These are phyloP conservation scores for Andrena cerasifolii DNA, from an alignment of 1,140 invertebrate species.

Conservation along the genomic window DNA sequence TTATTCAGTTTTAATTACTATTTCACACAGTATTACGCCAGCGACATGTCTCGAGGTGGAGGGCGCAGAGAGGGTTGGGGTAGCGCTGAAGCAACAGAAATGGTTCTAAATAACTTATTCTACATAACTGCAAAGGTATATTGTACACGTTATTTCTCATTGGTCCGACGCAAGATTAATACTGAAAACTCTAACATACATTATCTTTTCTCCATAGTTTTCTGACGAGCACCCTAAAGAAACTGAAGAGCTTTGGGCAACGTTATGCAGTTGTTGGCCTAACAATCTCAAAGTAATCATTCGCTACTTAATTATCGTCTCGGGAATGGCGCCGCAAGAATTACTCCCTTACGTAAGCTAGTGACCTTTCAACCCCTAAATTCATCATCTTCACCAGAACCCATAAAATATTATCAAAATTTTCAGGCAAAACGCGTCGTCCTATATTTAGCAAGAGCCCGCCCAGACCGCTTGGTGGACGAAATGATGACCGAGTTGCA, in stretches of 20 bases:
- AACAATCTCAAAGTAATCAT: constrained; percentile 99
- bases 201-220: constrained; percentile 85
- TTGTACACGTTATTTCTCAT: background rate
- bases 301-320: constrained; percentile 98
- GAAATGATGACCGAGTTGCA: constrained; percentile 98
- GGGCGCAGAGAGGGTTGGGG: constrained; percentile 95
- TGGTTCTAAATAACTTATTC: constrained; percentile 99
- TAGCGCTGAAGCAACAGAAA: constrained; percentile 99
- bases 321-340: constrained; percentile 96
- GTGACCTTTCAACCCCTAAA: background rate
- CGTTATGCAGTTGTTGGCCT: constrained; percentile 96
- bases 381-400: too few relatives aligned
- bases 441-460: constrained; percentile 93
- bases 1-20: constrained; percentile 11
- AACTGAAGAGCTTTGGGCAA: constrained; percentile 97
- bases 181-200: background rate
- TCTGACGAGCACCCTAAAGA: constrained; percentile 97
- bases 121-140: constrained; percentile 97
- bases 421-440: constrained; percentile 96
- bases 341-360: constrained; percentile 92
- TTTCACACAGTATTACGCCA: constrained; percentile 86
- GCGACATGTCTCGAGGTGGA: constrained; percentile 85
- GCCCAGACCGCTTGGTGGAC: constrained; percentile 95
- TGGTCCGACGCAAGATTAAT: background rate
- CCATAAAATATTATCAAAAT: constrained; percentile 35